Percentiles rank a stretch among this genome's conserved stretches.
phyloP scores from a whole-genome alignment of 2,797 vertebrate genomes.

The Sebastes iracundus region DNA sequence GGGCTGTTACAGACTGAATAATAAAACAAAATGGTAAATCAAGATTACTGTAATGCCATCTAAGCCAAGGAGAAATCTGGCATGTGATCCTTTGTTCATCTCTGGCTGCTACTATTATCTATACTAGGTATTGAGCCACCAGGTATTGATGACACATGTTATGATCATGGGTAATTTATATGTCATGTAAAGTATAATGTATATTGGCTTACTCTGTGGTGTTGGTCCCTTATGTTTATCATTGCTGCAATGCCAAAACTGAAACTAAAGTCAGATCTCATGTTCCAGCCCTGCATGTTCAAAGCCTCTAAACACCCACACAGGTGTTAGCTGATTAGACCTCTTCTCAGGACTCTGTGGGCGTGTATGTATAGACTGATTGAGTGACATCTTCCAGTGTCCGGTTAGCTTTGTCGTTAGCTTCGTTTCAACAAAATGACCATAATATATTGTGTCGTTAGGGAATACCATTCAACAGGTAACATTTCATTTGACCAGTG shows the following conservation, averaged over 20 bases:
- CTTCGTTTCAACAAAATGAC: background rate
- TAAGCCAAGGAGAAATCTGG: background rate
- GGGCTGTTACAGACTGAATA: slow-evolving; percentile 3
- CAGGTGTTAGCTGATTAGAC: too few relatives aligned
- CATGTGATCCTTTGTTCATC: slow-evolving; percentile 14
- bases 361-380: too few relatives aligned
- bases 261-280: background rate
- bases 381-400: too few relatives aligned
- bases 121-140: background rate
- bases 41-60: background rate
- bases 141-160: background rate
- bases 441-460: background rate
- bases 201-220: background rate
- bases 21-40: slow-evolving; percentile 11
- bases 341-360: too few relatives aligned
- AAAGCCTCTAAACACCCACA: too few relatives aligned
- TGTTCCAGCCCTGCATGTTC: background rate
- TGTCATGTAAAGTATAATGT: background rate
- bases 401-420: too few relatives aligned
- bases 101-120: background rate
- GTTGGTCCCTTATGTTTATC: background rate
- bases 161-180: background rate
- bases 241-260: background rate
- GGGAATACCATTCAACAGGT: background rate
- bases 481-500: background rate